phyloP scores from a whole-genome alignment of 2,797 vertebrate genomes.

The Sparus aurata region DNA sequence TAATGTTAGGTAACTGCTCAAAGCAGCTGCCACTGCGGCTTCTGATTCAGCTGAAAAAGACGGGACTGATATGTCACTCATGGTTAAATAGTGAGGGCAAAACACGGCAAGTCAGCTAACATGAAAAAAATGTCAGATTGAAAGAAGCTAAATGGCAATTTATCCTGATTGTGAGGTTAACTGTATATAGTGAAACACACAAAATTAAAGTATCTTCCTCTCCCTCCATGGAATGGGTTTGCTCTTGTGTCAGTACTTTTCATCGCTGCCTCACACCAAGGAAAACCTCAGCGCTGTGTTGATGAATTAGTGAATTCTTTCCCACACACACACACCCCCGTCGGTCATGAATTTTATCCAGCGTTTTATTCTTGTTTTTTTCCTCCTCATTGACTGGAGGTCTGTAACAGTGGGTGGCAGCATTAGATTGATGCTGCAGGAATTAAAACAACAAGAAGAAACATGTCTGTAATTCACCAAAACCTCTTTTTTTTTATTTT shows the following conservation, averaged over 20 bases:
- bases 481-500: background rate
- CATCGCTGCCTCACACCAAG: background rate
- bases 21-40: background rate
- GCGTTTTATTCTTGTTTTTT: background rate
- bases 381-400: background rate
- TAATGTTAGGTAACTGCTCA: background rate
- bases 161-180: no score
- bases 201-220: no score
- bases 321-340: no score
- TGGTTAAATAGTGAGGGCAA: background rate
- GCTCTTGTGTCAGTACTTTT: background rate
- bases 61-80: background rate
- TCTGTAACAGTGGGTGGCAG: conserved; percentile 18
- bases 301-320: no score
- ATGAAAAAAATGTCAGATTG: conserved; percentile 1
- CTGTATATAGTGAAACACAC: no score
- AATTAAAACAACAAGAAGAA: conserved; percentile 4
- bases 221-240: background rate
- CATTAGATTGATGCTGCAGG: conserved; percentile 12
- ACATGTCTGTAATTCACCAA: background rate
- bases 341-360: background rate
- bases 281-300: background rate
- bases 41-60: background rate
- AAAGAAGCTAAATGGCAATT: background rate
- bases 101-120: background rate